Evolutionary conservation across 2,888 invertebrate species (phyloP).

Genomic region (Tromatobia lineatoria): DNA sequence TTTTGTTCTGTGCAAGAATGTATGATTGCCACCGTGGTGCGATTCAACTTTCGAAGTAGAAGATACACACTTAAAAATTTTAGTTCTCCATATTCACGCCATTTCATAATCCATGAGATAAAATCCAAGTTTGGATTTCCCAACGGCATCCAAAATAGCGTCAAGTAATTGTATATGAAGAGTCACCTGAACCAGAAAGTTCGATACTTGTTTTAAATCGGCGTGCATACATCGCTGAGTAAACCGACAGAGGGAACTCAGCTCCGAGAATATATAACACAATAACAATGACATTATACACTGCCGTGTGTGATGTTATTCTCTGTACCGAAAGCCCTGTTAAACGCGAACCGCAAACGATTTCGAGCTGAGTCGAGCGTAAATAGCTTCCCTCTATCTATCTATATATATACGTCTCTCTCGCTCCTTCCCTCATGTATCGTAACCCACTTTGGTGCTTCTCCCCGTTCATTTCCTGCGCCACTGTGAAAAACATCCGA

Average conservation of each 20-base stretch:
- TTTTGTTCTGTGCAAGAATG: too few relatives aligned
- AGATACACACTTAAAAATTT: too few relatives aligned
- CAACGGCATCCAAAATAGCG: neutral
- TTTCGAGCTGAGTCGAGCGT: constrained; percentile 35
- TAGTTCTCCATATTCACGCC: too few relatives aligned
- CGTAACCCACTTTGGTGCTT: constrained; percentile 23
- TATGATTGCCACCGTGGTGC: too few relatives aligned
- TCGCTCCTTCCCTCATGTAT: neutral
- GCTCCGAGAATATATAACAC: constrained; percentile 38
- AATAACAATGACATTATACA: constrained; percentile 42
- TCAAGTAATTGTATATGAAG: neutral
- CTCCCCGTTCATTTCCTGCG: neutral
- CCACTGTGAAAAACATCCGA: constrained; percentile 12
- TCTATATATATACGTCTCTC: neutral
- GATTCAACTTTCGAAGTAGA: too few relatives aligned
- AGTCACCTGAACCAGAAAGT: neutral
- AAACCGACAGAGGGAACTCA: constrained; percentile 6
- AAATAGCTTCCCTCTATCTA: constrained; percentile 26
- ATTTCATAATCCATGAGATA: too few relatives aligned
- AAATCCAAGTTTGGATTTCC: neutral
- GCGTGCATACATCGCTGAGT: constrained; percentile 1
- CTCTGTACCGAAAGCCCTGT: constrained; percentile 31
- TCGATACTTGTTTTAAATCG: constrained; percentile 23
- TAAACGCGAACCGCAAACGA: constrained; percentile 46
- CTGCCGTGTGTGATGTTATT: constrained; percentile 29